Conservation (phyloP, 2,113 vertebrate species). For the Coturnix japonica region DNA sequence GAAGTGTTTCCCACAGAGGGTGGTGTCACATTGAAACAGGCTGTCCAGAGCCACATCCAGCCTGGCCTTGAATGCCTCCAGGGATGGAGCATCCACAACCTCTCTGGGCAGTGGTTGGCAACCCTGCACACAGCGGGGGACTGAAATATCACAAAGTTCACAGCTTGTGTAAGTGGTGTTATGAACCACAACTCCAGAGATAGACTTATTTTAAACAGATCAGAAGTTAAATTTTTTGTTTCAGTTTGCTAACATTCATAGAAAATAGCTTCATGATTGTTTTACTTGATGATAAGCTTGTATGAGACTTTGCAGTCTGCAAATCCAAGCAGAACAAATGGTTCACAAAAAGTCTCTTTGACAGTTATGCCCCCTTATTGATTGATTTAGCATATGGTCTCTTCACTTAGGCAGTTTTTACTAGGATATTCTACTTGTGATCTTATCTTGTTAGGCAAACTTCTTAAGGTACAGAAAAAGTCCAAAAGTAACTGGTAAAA, state of each 20-base stretch:
- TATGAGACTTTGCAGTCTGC: not conserved
- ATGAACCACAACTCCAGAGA: not conserved
- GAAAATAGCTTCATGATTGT: constrained; percentile 2
- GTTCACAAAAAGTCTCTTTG: not conserved
- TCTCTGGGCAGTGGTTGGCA: too few relatives aligned
- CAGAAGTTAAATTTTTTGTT: constrained; percentile 13
- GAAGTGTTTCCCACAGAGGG: too few relatives aligned
- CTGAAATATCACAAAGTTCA: not conserved
- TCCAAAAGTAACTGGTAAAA: not conserved
- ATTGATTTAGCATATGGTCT: not conserved
- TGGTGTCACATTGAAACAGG: too few relatives aligned
- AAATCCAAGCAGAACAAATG: constrained; percentile 34
- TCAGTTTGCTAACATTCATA: constrained; percentile 6
- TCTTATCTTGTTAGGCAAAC: not conserved
- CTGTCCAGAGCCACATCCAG: too few relatives aligned
- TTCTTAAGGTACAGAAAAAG: not conserved
- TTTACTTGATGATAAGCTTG: constrained; percentile 30
- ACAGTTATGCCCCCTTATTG: not conserved
- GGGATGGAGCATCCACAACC: too few relatives aligned
- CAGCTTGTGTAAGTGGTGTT: not conserved
- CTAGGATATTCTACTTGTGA: not conserved
- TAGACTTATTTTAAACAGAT: not conserved
- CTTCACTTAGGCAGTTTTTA: not conserved
- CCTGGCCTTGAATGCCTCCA: too few relatives aligned
- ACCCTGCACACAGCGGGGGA: too few relatives aligned